Base-by-base conservation (phyloP, 1,140 invertebrate species). In the Melipona quadrifasciata region DNA sequence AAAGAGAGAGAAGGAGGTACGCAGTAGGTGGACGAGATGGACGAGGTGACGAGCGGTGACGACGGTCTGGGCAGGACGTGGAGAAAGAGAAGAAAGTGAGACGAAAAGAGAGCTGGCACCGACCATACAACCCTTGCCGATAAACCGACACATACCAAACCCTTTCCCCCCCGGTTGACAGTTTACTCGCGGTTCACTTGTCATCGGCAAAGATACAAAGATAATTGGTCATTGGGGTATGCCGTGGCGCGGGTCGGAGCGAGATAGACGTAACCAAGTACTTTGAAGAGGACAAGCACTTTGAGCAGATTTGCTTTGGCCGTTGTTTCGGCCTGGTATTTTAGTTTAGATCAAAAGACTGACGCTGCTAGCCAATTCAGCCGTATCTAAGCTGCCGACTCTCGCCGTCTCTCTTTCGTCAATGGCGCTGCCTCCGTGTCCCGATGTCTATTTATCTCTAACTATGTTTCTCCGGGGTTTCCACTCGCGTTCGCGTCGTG, bases 181-280 rank as follows among this genome's bases (percentile, higher is more conserved):
- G 91, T 93, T 93, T 93, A 92, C 91, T 93, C 90, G 91, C 91
- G 93, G 91, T 89, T 92, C 92, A 91, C 88, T 93, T 92, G 91
- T 92, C 93, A 94, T 94, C 87, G 94, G 93, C 88, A 94, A 94
- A 94, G 93, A 94, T 94, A 94, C 91, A 90, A 91, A 91, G 92
- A 94, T 94, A 94, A 94, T 94, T 94, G 94, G 92, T 94, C 94
- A 94, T 94, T 93, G 92, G 92, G 91, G 91, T 94, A 94, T 94
- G 87, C 47, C 78, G 87, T 87, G 86, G 90, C 87, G 90, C 80
- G 91, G 82, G 87, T 89, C 89, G 70, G 91, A 92, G 87, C 87
- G 90, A 93, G 90, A 93, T 89, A 85, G 90, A 89, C 90, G 90
- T 88, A 90, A 88, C 76, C 90, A 91, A 92, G 91, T 91, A 92